Evolutionary conservation across 1,140 invertebrate species (phyloP).

Genomic region (Lepidurus packardi): DNA sequence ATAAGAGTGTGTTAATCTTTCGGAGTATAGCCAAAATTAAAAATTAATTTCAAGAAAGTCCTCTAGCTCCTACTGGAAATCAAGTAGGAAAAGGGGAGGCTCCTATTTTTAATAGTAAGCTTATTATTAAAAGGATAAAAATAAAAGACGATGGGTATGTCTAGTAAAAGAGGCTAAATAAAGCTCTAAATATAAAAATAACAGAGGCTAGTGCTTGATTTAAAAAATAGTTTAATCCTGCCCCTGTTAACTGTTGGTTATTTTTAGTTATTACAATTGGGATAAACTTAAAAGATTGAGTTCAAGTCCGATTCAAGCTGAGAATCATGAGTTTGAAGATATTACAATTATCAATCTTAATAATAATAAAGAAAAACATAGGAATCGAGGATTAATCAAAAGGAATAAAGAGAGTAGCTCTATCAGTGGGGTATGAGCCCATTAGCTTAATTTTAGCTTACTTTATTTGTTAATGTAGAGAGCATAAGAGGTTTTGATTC

Average conservation of each 20-base stretch:
- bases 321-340: neutral
- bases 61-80: neutral
- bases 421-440: slow-evolving; percentile 49
- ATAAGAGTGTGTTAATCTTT: neutral
- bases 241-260: neutral
- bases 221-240: slow-evolving; percentile 17
- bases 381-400: slow-evolving; percentile 38
- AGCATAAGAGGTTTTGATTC: slow-evolving; percentile 52
- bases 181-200: neutral
- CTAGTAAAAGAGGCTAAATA: neutral
- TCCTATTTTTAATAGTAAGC: neutral
- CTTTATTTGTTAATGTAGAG: slow-evolving; percentile 51
- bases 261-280: slow-evolving; percentile 4
- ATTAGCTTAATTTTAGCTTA: slow-evolving; percentile 49
- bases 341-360: slow-evolving; percentile 35
- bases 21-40: neutral
- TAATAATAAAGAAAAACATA: slow-evolving; percentile 46
- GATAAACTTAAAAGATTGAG: neutral
- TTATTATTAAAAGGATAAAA: neutral
- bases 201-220: slow-evolving; percentile 11
- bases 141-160: neutral
- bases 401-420: slow-evolving; percentile 38
- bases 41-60: neutral
- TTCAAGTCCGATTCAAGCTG: neutral
- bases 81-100: neutral